phyloP scores from a whole-genome alignment of 2,113 vertebrate genomes.

The Phrynocephalus versicolor region DNA sequence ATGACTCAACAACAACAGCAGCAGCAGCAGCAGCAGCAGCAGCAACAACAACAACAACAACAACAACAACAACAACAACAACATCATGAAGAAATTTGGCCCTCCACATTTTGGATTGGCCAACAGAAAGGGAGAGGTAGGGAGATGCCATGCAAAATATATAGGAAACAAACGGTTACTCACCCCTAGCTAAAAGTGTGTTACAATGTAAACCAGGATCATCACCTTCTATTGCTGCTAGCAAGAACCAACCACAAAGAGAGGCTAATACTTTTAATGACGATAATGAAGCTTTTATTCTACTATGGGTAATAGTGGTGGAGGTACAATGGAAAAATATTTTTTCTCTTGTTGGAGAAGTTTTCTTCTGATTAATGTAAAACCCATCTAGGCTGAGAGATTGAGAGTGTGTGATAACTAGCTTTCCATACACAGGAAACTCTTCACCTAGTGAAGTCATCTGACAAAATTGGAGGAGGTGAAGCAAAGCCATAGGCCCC shows the following conservation, averaged over 20 bases:
- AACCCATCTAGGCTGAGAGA: conserved; percentile 7
- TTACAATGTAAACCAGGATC: not conserved
- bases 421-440: conserved; percentile 13
- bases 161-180: too few relatives aligned
- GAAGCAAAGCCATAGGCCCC: not conserved
- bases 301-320: fast-evolving
- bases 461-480: not conserved
- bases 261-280: not conserved
- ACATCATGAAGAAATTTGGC: too few relatives aligned
- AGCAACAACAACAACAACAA: too few relatives aligned
- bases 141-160: too few relatives aligned
- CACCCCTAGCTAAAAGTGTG: too few relatives aligned
- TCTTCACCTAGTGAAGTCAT: not conserved
- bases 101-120: too few relatives aligned
- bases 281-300: not conserved
- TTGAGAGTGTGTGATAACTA: not conserved
- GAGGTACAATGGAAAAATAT: conserved; percentile 2
- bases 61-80: too few relatives aligned
- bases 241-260: not conserved
- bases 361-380: conserved; percentile 37
- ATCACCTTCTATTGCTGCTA: not conserved
- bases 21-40: too few relatives aligned
- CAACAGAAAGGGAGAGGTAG: too few relatives aligned
- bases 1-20: too few relatives aligned
- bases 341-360: conserved; percentile 2